phyloP scores from a whole-genome alignment of 2,888 invertebrate species.

The Conistra vaccinii region DNA sequence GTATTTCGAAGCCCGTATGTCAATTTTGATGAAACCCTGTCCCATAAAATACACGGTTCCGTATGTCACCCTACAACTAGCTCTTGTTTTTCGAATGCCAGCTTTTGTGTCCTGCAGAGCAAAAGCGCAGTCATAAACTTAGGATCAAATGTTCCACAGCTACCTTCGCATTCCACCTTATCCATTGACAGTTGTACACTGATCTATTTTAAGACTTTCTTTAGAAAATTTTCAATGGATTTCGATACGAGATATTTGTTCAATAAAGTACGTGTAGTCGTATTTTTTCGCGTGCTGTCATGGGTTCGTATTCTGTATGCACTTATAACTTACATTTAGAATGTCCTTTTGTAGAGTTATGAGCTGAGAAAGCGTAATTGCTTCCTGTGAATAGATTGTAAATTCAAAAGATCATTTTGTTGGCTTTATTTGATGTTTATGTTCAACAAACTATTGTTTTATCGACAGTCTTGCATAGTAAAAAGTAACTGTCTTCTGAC shows the following conservation, averaged over 20 bases:
- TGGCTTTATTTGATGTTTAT: slow-evolving; percentile 14
- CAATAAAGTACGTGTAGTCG: slow-evolving; percentile 26
- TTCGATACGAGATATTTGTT: slow-evolving; percentile 22
- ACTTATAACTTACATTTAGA: slow-evolving; percentile 61
- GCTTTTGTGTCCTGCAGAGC: slow-evolving; percentile 82
- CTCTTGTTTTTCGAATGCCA: slow-evolving; percentile 83
- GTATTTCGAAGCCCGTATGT: neutral
- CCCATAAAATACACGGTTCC: slow-evolving; percentile 47
- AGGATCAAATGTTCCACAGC: slow-evolving; percentile 61
- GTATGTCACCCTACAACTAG: slow-evolving; percentile 71
- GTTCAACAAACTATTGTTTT: slow-evolving; percentile 1
- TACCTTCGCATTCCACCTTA: slow-evolving; percentile 30
- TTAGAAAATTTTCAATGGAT: slow-evolving; percentile 52
- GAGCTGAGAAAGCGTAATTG: slow-evolving; percentile 53
- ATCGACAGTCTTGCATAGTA: neutral
- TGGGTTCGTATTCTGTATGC: slow-evolving; percentile 45
- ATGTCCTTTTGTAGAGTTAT: slow-evolving; percentile 41
- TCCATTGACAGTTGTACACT: slow-evolving; percentile 50
- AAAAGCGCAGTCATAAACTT: slow-evolving; percentile 76
- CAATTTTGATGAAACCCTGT: neutral
- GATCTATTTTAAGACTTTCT: slow-evolving; percentile 12
- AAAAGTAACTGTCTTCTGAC: no score
- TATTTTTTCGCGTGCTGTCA: slow-evolving; percentile 58
- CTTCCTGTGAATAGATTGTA: slow-evolving; percentile 29
- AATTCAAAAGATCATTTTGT: slow-evolving; percentile 16